A percentile compares a stretch with the other conserved stretches of the same genome.
phyloP scores from a whole-genome alignment of 1,140 invertebrate species.

The Trichogramma pretiosum region DNA sequence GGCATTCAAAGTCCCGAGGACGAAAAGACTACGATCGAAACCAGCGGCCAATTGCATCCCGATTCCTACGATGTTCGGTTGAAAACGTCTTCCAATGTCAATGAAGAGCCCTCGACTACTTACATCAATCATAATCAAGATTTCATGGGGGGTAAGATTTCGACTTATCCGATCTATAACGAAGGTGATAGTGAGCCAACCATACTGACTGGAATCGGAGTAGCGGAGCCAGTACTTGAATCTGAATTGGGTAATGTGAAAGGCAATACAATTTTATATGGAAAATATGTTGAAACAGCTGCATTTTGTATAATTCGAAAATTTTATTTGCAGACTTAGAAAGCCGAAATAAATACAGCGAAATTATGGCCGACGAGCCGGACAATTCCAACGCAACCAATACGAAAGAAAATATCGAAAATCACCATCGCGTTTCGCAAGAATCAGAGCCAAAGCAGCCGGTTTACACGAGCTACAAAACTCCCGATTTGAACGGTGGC shows the following conservation, averaged over 20 bases:
- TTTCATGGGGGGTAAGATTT: no score
- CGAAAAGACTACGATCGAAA: constrained; percentile 24
- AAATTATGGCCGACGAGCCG: constrained; percentile 20
- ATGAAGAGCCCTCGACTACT: background rate
- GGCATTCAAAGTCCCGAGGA: no score
- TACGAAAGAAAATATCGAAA: constrained; percentile 16
- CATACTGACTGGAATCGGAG: constrained; percentile 29
- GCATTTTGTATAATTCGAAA: background rate
- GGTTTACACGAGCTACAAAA: constrained; percentile 58
- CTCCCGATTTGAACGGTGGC: constrained; percentile 46
- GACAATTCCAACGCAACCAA: constrained; percentile 17
- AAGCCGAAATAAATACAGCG: constrained; percentile 29
- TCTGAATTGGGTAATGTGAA: constrained; percentile 23
- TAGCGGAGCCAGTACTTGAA: constrained; percentile 37
- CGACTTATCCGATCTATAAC: background rate
- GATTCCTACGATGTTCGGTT: constrained; percentile 35
- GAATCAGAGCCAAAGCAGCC: background rate
- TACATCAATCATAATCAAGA: background rate
- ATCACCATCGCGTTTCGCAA: no score
- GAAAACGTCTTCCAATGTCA: constrained; percentile 24
- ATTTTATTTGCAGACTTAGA: constrained; percentile 25
- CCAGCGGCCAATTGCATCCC: constrained; percentile 28
- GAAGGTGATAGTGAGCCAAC: constrained; percentile 13
- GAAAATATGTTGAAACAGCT: no score
- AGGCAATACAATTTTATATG: background rate